Conservation (phyloP, 2,113 vertebrate genomes). For the cat (Felis catus) region DNA sequence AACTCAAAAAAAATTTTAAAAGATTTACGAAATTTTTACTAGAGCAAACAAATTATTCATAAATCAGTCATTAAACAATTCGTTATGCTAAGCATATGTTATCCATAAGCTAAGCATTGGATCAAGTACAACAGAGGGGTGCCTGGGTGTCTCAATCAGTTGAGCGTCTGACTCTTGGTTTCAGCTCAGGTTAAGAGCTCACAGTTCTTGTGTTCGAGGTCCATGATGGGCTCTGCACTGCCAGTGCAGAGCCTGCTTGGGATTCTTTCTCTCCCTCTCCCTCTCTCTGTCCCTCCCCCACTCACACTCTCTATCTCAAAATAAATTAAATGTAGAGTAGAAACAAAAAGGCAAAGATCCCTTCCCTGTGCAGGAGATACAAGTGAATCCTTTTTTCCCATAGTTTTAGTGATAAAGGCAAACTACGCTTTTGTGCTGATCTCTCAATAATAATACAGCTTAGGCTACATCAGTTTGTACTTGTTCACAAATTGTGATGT, state of each 20-base stretch:
- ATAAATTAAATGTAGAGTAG: too few relatives aligned
- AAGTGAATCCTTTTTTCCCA: not conserved
- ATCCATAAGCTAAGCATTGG: not conserved
- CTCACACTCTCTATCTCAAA: too few relatives aligned
- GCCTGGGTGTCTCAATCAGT: too few relatives aligned
- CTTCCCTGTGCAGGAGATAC: not conserved
- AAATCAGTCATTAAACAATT: not conserved
- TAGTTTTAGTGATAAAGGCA: not conserved
- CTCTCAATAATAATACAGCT: not conserved
- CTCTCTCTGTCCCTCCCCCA: too few relatives aligned
- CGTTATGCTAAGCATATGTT: too few relatives aligned
- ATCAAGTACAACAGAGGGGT: not conserved
- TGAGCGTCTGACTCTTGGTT: too few relatives aligned
- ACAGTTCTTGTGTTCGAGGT: too few relatives aligned
- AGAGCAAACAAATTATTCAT: not conserved
- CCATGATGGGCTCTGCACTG: too few relatives aligned
- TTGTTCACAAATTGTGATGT: not conserved
- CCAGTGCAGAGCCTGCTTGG: too few relatives aligned
- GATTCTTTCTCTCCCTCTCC: too few relatives aligned
- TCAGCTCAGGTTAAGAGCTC: too few relatives aligned
- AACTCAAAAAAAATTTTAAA: not conserved
- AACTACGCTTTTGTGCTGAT: not conserved
- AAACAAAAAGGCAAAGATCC: not conserved
- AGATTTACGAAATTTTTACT: not conserved
- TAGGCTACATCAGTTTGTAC: not conserved